These are phyloP conservation scores for Aphidoletes aphidimyza DNA, from an alignment of 2,888 invertebrate genomes.

Conservation along the genomic window DNA sequence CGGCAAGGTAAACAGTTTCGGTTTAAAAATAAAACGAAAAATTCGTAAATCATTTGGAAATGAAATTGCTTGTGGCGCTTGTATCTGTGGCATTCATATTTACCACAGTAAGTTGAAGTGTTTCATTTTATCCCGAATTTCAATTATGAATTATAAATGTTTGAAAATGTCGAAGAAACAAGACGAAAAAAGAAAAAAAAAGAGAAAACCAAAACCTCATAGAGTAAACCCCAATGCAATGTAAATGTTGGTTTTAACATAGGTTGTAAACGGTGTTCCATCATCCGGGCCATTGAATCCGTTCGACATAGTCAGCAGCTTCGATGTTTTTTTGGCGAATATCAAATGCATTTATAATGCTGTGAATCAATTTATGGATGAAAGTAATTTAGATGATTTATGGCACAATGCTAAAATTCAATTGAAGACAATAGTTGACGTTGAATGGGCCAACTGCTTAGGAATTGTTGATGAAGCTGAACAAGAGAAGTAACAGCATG, in stretches of 20 bases:
- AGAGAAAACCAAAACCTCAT: neutral
- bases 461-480: neutral
- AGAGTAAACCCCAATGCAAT: neutral
- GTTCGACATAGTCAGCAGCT: neutral
- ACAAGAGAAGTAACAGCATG: neutral
- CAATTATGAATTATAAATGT: conserved; percentile 4
- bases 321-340: neutral
- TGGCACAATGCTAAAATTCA: neutral
- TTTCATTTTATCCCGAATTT: neutral
- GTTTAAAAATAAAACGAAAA: neutral
- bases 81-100: neutral
- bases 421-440: neutral
- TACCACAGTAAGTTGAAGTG: neutral
- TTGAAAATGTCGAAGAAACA: neutral
- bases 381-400: neutral
- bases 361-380: neutral
- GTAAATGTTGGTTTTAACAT: neutral
- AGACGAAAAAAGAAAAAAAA: neutral
- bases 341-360: neutral
- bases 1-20: neutral
- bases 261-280: neutral
- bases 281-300: neutral
- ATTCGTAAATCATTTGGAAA: neutral
- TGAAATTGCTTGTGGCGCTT: conserved; percentile 13
- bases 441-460: neutral